These are phyloP conservation scores for Hemiprocne comata DNA, from an alignment of 2,113 vertebrate genomes.

Conservation along the genomic window DNA sequence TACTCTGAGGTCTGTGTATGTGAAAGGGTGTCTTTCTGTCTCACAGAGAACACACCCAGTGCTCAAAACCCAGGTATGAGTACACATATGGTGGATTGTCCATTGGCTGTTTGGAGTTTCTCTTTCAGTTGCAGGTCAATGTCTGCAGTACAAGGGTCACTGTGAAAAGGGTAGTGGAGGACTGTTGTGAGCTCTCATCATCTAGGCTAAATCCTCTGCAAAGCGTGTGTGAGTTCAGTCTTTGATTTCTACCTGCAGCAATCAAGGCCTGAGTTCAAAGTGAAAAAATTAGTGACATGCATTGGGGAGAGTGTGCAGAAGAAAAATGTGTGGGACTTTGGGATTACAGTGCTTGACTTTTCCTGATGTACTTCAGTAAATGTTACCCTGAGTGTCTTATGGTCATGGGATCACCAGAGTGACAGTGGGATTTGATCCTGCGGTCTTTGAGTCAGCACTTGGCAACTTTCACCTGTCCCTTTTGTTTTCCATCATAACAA, in stretches of 20 bases:
- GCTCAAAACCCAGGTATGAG: neutral
- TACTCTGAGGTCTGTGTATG: neutral
- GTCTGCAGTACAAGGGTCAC: neutral
- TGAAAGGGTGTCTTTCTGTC: neutral
- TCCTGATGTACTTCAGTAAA: neutral
- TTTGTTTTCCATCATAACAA: neutral
- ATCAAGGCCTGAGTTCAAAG: neutral
- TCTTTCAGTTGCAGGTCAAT: neutral
- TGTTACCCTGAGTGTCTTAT: neutral
- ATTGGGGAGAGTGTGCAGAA: neutral
- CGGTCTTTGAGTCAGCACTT: neutral
- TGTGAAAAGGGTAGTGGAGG: neutral
- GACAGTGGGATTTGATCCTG: neutral
- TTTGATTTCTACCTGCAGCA: neutral
- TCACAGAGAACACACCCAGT: neutral
- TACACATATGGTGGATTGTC: neutral
- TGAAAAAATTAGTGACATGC: neutral
- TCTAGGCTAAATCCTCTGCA: neutral
- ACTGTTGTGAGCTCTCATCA: neutral
- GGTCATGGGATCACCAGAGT: rapidly evolving
- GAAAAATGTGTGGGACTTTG: neutral
- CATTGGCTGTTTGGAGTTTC: neutral
- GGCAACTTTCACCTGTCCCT: neutral
- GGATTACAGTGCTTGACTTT: neutral
- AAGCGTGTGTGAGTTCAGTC: neutral